Evolutionary conservation across 1,140 invertebrate genomes (phyloP).

Genomic region (Oryzaephilus surinamensis): DNA sequence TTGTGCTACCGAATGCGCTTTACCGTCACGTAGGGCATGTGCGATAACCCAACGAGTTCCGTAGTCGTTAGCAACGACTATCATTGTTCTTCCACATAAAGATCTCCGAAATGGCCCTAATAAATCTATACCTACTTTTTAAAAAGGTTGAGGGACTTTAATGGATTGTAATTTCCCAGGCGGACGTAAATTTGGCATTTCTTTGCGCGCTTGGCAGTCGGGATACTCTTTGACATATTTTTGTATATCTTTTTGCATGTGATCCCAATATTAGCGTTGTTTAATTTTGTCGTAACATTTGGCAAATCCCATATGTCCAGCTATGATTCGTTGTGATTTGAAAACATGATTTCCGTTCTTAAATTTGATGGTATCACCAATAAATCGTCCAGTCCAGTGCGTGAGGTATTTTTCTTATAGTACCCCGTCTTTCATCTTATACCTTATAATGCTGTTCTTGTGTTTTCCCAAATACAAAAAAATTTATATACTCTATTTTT

Average conservation of each 20-base stretch:
- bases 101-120: conserved; percentile 18
- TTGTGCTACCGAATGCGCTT: conserved; percentile 17
- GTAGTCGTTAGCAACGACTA: conserved; percentile 22
- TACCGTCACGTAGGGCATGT: conserved; percentile 13
- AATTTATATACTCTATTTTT: too few species aligned
- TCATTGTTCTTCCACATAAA: conserved; percentile 16
- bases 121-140: conserved; percentile 17
- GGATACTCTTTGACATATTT: conserved; percentile 20
- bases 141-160: conserved; percentile 11
- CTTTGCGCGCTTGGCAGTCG: conserved; percentile 18
- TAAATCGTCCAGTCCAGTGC: conserved; percentile 6
- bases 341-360: conserved; percentile 9
- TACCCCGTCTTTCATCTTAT: too few species aligned
- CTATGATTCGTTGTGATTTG: conserved; percentile 11
- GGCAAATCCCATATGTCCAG: conserved; percentile 14
- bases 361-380: conserved; percentile 12
- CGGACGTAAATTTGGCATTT: conserved; percentile 9
- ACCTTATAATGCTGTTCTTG: too few species aligned
- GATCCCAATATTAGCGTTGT: conserved; percentile 16
- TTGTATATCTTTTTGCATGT: conserved; percentile 15
- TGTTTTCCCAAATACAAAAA: too few species aligned
- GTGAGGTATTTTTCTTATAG: conserved; percentile 7
- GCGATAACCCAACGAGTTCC: conserved; percentile 22
- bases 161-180: conserved; percentile 16
- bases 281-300: too few species aligned